A percentile compares a stretch with the other conserved stretches of the same genome.
These are phyloP conservation scores for Aelia acuminata DNA, from an alignment of 2,888 invertebrate genomes.

Conservation along the genomic window DNA sequence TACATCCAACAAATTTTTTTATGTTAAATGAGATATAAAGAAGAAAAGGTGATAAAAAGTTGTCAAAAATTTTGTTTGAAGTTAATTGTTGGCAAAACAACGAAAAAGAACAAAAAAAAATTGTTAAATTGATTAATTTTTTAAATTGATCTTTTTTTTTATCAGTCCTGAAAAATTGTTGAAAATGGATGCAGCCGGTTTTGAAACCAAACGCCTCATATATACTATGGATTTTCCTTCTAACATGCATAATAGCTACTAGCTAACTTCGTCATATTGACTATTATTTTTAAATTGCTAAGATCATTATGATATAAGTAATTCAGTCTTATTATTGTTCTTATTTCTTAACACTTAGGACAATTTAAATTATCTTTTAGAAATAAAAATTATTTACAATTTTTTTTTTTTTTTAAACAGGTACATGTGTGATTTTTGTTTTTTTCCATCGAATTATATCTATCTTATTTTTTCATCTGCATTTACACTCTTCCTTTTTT, in stretches of 20 bases:
- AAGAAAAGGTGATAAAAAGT: too few relatives aligned
- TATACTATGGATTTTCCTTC: too few relatives aligned
- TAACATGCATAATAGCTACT: not conserved
- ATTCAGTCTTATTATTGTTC: slow-evolving; percentile 24
- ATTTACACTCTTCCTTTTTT: not conserved
- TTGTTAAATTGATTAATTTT: too few relatives aligned
- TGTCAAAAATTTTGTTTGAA: too few relatives aligned
- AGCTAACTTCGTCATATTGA: not conserved
- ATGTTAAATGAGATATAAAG: too few relatives aligned
- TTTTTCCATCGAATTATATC: not conserved
- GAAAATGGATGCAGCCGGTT: too few relatives aligned
- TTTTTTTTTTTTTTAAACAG: not conserved
- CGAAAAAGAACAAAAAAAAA: too few relatives aligned
- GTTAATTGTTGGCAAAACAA: too few relatives aligned
- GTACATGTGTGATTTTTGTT: slow-evolving; percentile 1
- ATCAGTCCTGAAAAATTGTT: too few relatives aligned
- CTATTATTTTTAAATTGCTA: not conserved
- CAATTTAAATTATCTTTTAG: not conserved
- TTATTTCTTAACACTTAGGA: not conserved
- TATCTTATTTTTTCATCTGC: not conserved
- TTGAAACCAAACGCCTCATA: too few relatives aligned
- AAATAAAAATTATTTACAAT: slow-evolving; percentile 34
- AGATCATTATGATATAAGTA: slow-evolving; percentile 5
- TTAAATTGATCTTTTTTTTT: too few relatives aligned
- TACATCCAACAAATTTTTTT: too few relatives aligned